phyloP scores from a whole-genome alignment of 2,113 vertebrate species.

The Clarias batrachus region DNA sequence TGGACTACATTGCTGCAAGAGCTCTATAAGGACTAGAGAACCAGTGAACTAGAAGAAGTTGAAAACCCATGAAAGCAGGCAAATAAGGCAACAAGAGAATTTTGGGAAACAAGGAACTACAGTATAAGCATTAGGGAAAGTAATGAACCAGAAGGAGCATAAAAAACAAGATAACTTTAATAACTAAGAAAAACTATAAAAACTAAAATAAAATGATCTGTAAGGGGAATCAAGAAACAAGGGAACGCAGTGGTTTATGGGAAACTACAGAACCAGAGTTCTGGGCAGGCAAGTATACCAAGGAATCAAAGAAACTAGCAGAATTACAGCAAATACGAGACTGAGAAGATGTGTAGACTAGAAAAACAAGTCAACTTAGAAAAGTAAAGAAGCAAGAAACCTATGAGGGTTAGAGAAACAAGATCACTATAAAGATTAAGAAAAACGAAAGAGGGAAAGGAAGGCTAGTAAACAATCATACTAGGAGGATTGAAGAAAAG shows the following conservation, averaged over 20 bases:
- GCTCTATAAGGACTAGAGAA: not conserved
- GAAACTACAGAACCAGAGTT: not conserved
- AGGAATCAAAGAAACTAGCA: not conserved
- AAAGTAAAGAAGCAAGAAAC: not conserved
- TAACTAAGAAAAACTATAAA: not conserved
- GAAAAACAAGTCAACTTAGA: not conserved
- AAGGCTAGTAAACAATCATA: not conserved
- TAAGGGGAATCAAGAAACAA: not conserved
- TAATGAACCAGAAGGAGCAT: not conserved
- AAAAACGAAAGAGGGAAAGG: not conserved
- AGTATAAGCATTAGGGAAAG: not conserved
- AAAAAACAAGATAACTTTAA: not conserved
- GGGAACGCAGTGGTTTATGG: not conserved
- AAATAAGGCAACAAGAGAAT: not conserved
- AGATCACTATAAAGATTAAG: not conserved
- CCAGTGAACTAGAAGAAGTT: not conserved
- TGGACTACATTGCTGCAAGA: no score
- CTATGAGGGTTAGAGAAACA: not conserved
- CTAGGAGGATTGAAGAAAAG: not conserved
- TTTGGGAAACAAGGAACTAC: not conserved
- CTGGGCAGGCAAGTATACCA: not conserved
- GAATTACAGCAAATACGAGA: not conserved
- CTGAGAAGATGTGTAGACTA: not conserved
- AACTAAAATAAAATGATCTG: not conserved
- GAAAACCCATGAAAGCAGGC: not conserved